Evolutionary conservation across 2,888 invertebrate genomes (phyloP).

Genomic region (Andrena haemorrhoa): DNA sequence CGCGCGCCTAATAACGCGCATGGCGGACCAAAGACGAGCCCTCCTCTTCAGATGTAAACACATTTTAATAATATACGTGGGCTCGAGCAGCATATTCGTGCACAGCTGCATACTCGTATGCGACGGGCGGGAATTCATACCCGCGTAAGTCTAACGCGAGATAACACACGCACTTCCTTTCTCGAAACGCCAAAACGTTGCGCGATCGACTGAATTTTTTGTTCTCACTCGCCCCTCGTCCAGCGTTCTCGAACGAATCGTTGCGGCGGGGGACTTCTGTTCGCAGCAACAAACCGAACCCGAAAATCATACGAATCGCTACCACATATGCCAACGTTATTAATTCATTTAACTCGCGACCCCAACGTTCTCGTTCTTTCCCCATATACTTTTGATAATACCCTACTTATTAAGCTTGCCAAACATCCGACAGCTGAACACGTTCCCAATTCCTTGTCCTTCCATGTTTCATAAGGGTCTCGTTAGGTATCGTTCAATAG

Average conservation of each 20-base stretch:
- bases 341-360: not conserved
- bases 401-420: conserved; percentile 25
- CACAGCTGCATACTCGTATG: conserved; percentile 73
- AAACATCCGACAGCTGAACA: not conserved
- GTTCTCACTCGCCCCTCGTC: conserved; percentile 50
- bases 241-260: conserved; percentile 40
- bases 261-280: not conserved
- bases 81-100: conserved; percentile 63
- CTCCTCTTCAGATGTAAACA: conserved; percentile 65
- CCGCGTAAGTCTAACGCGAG: conserved; percentile 40
- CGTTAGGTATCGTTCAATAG: conserved; percentile 24
- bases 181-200: conserved; percentile 54
- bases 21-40: conserved; percentile 81
- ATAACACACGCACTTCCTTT: conserved; percentile 63
- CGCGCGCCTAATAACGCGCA: conserved; percentile 68
- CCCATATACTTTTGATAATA: conserved; percentile 23
- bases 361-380: conserved; percentile 6
- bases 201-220: conserved; percentile 53
- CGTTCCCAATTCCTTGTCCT: conserved; percentile 33
- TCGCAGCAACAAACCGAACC: not conserved
- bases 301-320: not conserved
- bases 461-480: conserved; percentile 21
- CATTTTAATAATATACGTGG: conserved; percentile 64
- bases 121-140: conserved; percentile 43
- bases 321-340: not conserved